Base-by-base conservation (phyloP, 2,797 vertebrate genomes). In the Hypotaenidia okinawae region DNA sequence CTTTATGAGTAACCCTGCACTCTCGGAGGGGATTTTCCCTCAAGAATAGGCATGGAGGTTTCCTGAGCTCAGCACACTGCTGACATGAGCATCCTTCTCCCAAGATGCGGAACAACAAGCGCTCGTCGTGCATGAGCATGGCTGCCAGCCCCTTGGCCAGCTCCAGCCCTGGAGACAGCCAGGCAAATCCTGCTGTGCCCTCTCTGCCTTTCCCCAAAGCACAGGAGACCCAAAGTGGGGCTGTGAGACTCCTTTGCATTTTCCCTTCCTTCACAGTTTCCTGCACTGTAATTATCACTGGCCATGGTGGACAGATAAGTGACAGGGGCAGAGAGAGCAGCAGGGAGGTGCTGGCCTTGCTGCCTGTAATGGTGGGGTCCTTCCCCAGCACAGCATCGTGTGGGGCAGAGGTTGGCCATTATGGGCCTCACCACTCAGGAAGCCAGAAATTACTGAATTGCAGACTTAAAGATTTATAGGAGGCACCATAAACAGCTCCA, bases 1-100 rank as follows among this genome's bases (percentile, higher is more conserved):
- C 35, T 74, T 72, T 61, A 13, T 19, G 49, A 51, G 5, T 6
- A 30, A 22, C 66, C 57, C 57, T 33, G 39, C 28, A 24, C 23
- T 37, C 69, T 58, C 1, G 1, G 51, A 69, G 17, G 8, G 11
- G 5, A 5, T 8, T 62, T 37, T 49, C 13, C 27, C 30, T 70
- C 43, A 70, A 45, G 35, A 68, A 43, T 0, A 67, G 32, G 33
- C 39, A 37, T 4, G 10, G 47, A 51, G 11, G 43, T 37, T 66
- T 58, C n/a, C 3, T 43, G 28, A n/a, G 8, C 30, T 59, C 47
- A 55, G 58, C 0, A 0, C 39, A 12, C 6, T 0, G 0, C n/a
- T 8, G 16, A 64, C 43, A 51, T 0, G 3, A 77, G 54, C 37
- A 58, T 51, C 47, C 25, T 54, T 54, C 16, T 69, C 16, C 22